phyloP scores from a whole-genome alignment of 2,888 invertebrate species.

The Lissocephala sabroskyi region DNA sequence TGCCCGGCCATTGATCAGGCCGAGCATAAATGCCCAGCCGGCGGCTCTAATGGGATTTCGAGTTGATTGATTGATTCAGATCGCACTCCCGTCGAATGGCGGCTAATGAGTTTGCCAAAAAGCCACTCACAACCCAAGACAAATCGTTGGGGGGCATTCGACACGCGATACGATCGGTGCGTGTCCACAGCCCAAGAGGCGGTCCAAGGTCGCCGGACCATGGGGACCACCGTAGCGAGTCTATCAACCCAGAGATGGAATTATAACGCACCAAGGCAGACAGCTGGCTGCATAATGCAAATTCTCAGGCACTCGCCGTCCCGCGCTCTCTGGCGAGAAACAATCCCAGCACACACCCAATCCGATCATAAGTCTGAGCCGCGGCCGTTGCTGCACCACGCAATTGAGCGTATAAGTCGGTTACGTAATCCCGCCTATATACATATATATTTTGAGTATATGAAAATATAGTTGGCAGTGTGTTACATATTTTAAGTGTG shows the following conservation, averaged over 20 bases:
- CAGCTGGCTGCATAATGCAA: constrained; percentile 23
- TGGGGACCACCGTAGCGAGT: background rate
- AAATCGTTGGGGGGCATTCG: background rate
- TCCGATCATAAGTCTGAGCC: constrained; percentile 16
- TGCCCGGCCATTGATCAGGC: too few species aligned
- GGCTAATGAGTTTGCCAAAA: constrained; percentile 41
- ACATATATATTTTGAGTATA: constrained; percentile 10
- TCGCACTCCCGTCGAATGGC: constrained; percentile 19
- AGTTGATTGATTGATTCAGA: constrained; percentile 26
- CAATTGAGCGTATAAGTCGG: constrained; percentile 45
- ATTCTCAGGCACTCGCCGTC: too few species aligned
- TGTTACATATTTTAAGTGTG: constrained; percentile 45
- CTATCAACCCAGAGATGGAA: background rate
- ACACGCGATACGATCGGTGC: background rate
- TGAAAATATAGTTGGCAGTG: constrained; percentile 29
- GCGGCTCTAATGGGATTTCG: constrained; percentile 34
- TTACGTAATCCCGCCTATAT: constrained; percentile 49
- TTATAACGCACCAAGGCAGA: constrained; percentile 31
- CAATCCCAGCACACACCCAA: too few species aligned
- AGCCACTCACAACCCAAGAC: background rate
- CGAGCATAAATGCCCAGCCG: too few species aligned
- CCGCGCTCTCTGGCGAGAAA: too few species aligned
- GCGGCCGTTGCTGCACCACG: constrained; percentile 34
- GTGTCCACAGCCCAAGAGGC: constrained; percentile 23
- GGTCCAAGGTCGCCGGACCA: constrained; percentile 41